phyloP scores from a whole-genome alignment of 2,113 vertebrate species.

The Apistogramma diplotaenia region DNA sequence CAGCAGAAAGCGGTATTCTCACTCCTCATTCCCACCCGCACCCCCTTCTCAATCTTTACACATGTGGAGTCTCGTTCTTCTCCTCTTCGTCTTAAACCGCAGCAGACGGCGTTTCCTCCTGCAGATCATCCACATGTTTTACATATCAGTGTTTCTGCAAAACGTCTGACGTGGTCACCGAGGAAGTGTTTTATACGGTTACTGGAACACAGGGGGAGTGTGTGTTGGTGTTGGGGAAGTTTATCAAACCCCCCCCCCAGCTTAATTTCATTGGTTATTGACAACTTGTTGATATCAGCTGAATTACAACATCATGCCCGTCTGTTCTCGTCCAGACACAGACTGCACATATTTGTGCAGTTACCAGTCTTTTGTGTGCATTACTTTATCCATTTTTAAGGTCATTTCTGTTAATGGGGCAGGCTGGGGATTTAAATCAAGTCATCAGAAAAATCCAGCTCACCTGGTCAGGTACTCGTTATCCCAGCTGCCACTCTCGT shows the following conservation, averaged over 20 bases:
- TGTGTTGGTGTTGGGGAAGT: not conserved
- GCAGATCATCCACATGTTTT: slow-evolving; percentile 9
- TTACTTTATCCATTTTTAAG: not conserved
- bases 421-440: not conserved
- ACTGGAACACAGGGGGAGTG: slow-evolving; percentile 20
- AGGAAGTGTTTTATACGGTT: slow-evolving; percentile 26
- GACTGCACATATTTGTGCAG: not conserved
- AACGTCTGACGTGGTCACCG: not conserved
- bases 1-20: slow-evolving; percentile 9
- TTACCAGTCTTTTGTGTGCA: not conserved
- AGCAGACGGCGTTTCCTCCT: slow-evolving; percentile 26
- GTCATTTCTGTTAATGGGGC: not conserved
- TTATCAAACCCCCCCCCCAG: not conserved
- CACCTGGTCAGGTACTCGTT: not conserved
- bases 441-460: not conserved
- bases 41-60: slow-evolving; percentile 1
- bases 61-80: slow-evolving; percentile 19
- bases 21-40: not conserved
- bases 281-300: not conserved
- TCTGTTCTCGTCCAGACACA: not conserved
- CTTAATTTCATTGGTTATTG: not conserved
- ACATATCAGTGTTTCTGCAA: not conserved
- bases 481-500: not conserved
- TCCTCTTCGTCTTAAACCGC: slow-evolving; percentile 39
- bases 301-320: not conserved